Base-by-base conservation (phyloP, 1,140 invertebrate species). In the honey bee (Apis mellifera) region DNA sequence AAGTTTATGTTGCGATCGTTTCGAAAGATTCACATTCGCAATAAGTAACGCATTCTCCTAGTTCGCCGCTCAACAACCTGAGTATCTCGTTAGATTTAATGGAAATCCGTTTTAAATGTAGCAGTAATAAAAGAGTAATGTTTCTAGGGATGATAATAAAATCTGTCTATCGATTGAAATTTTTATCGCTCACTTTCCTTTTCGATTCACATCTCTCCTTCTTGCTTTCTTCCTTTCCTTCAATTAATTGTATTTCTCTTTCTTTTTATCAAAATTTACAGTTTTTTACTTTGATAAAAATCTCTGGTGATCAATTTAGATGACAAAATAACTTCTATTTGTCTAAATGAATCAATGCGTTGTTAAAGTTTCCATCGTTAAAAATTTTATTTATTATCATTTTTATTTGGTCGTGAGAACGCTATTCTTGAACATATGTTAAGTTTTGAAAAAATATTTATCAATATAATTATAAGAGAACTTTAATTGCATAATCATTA, bases 161-260 rank as follows among this genome's bases (percentile, higher is more conserved):
- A 57, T 60, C 55, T 9, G 26, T 19, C 50, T 50, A 23, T 60
- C 64, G 77, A 87, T 87, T 86, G 86, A 84, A 84, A 87, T 86
- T 87, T 86, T 87, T 87, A 87, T 87, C 68, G 68, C 42, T 54
- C 12, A 65, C 81, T 86, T 84, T 86, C 75, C 71, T 80, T 86
- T 83, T 86, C 84, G 60, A 74, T 42, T 42, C 5, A 42, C 32
- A 5, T 42, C 5, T 0, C 74, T 26, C 13, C n/a, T 50, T 13
- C 73, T 75, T 86, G 72, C 82, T 74, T 64, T 79, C 83, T 83
- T 85, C 65, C 21, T n/a, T 50, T 52, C 13, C 48, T 42, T 26
- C 65, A 52, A 82, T 84, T 78, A 70, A 84, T 87, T 42, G 48
- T 12, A 12, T 1, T 42, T 57, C 57, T 17, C 23, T 17, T 54